Percentiles rank a stretch among this genome's conserved stretches.
These are phyloP conservation scores for Sinella curviseta DNA, from an alignment of 1,140 invertebrate genomes.

Conservation along the genomic window DNA sequence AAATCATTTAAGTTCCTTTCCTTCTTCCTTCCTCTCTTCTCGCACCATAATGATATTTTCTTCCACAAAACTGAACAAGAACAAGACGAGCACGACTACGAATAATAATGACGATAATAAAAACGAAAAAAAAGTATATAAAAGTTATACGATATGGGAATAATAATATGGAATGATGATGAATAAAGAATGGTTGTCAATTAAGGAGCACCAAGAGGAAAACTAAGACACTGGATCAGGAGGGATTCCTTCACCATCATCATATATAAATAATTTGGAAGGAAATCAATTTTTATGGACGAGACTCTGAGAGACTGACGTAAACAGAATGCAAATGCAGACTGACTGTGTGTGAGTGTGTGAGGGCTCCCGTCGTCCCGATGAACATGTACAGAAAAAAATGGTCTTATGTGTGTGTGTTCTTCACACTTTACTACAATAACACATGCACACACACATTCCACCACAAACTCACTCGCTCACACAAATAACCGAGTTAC, in stretches of 20 bases:
- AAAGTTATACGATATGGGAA: too few relatives aligned
- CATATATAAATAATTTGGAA: conserved; percentile 25
- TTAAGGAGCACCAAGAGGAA: conserved; percentile 12
- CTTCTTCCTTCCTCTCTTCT: too few relatives aligned
- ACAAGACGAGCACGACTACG: too few relatives aligned
- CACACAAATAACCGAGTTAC: too few relatives aligned
- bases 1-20: too few relatives aligned
- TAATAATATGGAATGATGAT: conserved; percentile 19
- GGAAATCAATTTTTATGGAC: conserved; percentile 25
- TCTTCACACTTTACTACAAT: too few relatives aligned
- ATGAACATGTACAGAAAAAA: not conserved
- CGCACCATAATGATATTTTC: too few relatives aligned
- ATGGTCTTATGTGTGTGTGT: too few relatives aligned
- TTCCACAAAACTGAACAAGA: too few relatives aligned
- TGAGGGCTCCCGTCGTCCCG: too few relatives aligned
- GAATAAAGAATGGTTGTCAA: conserved; percentile 24
- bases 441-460: too few relatives aligned
- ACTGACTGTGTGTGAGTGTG: conserved; percentile 1
- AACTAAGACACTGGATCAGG: conserved; percentile 18
- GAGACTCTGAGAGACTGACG: conserved; percentile 23
- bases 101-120: not conserved
- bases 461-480: too few relatives aligned
- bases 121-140: not conserved
- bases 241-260: conserved; percentile 22
- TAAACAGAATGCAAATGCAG: conserved; percentile 23